These are phyloP conservation scores for Leptopilina myrica DNA, from an alignment of 2,888 invertebrate genomes.

Conservation along the genomic window DNA sequence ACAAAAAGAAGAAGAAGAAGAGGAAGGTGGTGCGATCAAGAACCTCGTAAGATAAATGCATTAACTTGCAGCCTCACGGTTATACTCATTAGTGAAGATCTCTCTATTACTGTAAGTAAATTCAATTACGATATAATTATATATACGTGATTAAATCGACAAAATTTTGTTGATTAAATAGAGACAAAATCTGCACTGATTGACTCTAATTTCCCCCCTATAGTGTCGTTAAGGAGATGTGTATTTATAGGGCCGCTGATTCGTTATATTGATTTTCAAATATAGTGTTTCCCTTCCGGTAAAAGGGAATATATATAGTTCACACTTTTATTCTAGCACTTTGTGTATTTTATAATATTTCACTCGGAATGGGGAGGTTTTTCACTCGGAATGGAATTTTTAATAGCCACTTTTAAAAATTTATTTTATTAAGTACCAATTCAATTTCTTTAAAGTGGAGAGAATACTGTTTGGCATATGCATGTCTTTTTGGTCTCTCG, in stretches of 20 bases:
- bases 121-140: slow-evolving; percentile 26
- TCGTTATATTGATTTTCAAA: no score
- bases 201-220: background rate
- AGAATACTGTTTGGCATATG: background rate
- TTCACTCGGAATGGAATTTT: background rate
- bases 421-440: background rate
- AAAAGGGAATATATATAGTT: no score
- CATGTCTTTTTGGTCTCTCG: slow-evolving; percentile 5
- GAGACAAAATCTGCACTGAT: background rate
- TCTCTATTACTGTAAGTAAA: slow-evolving; percentile 1
- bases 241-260: no score
- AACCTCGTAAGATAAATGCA: slow-evolving; percentile 11
- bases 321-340: no score
- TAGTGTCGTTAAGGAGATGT: no score
- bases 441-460: background rate
- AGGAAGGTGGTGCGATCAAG: background rate
- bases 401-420: no score
- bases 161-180: slow-evolving; percentile 1
- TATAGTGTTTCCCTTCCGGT: no score
- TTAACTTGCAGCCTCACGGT: background rate
- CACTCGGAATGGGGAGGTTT: no score
- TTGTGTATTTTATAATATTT: no score
- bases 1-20: background rate
- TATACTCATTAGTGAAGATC: slow-evolving; percentile 1
- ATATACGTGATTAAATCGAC: slow-evolving; percentile 7